Percentiles rank a stretch among this genome's conserved stretches.
phyloP scores from a whole-genome alignment of 2,888 invertebrate genomes.

The Plagodis dolabraria region DNA sequence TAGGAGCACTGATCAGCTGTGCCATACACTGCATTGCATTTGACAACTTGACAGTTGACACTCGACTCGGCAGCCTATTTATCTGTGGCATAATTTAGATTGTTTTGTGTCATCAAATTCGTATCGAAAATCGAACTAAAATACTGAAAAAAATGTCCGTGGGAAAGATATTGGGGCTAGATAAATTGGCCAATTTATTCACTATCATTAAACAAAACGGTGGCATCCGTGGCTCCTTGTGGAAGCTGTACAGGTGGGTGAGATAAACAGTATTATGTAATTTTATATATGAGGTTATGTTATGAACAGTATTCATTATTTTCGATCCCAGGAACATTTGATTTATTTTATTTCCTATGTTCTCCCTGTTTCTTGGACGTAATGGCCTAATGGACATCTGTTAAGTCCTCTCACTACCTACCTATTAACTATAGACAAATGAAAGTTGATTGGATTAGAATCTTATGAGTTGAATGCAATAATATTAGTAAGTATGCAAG shows the following conservation, averaged over 20 bases:
- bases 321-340: too few relatives aligned
- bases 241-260: conserved; percentile 89
- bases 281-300: conserved; percentile 33
- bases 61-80: too few relatives aligned
- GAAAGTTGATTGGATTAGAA: too few relatives aligned
- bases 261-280: conserved; percentile 67
- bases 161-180: conserved; percentile 88
- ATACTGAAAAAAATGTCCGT: conserved; percentile 69
- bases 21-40: neutral
- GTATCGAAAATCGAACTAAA: neutral
- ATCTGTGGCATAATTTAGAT: too few relatives aligned
- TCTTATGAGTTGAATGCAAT: too few relatives aligned
- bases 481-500: too few relatives aligned
- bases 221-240: conserved; percentile 87
- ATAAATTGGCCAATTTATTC: conserved; percentile 87
- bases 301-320: neutral
- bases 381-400: too few relatives aligned
- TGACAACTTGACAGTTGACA: too few relatives aligned
- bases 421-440: too few relatives aligned
- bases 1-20: neutral
- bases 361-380: too few relatives aligned
- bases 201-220: conserved; percentile 89
- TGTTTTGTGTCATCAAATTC: neutral
- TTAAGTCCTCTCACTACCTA: too few relatives aligned
- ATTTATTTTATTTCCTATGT: too few relatives aligned